Evolutionary conservation across 2,113 vertebrate species (phyloP).

Genomic region (Phalacrocorax pelagicus): DNA sequence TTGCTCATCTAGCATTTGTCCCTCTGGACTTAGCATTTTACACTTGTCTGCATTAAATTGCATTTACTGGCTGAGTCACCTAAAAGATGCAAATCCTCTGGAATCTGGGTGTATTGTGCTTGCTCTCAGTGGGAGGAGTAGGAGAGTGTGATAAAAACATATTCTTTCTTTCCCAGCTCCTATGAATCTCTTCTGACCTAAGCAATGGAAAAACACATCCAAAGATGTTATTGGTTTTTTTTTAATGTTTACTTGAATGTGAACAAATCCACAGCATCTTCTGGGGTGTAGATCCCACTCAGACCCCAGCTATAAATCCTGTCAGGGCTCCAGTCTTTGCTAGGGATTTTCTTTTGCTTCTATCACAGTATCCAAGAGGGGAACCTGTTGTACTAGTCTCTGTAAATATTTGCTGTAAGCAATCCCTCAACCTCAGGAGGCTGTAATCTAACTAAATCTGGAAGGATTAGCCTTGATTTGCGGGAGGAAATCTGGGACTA

Average conservation of each 20-base stretch:
- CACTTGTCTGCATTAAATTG: constrained; percentile 11
- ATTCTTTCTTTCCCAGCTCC: neutral
- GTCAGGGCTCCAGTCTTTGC: neutral
- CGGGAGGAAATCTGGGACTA: neutral
- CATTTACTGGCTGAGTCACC: constrained; percentile 29
- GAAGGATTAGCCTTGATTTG: neutral
- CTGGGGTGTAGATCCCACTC: neutral
- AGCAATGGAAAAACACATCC: neutral
- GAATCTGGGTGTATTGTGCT: neutral
- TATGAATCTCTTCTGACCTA: neutral
- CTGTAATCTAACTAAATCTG: neutral
- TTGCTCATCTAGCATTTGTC: neutral
- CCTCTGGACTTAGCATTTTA: neutral
- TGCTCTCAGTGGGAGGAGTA: neutral
- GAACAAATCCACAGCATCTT: neutral
- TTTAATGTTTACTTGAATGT: neutral
- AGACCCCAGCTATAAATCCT: neutral
- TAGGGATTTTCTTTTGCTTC: neutral
- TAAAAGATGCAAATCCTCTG: constrained; percentile 33
- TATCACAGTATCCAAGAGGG: neutral
- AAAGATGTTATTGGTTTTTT: neutral
- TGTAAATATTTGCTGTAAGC: neutral
- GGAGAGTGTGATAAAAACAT: neutral
- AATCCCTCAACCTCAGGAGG: neutral
- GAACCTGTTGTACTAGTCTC: neutral